A percentile compares a stretch with the other conserved stretches of the same genome.
These are phyloP conservation scores for Rhingia rostrata DNA, from an alignment of 2,888 invertebrate genomes.

Conservation along the genomic window DNA sequence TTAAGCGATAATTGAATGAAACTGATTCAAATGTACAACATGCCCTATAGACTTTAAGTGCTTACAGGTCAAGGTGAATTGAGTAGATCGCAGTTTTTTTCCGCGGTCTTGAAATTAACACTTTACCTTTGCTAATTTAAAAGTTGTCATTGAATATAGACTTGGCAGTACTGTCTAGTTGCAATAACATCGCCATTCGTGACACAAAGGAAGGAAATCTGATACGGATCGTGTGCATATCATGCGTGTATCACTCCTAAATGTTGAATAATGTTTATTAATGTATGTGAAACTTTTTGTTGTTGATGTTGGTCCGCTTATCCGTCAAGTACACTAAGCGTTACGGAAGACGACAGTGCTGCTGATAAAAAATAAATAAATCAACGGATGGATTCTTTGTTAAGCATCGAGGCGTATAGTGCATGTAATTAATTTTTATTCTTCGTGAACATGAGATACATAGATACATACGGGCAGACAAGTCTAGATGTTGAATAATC, in stretches of 20 bases:
- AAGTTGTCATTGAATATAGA: constrained; percentile 14
- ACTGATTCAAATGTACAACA: neutral
- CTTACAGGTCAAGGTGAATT: constrained; percentile 51
- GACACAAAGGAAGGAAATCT: constrained; percentile 31
- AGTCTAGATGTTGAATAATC: constrained; percentile 18
- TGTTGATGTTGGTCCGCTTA: constrained; percentile 12
- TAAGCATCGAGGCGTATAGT: constrained; percentile 10
- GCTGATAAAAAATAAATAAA: constrained; percentile 25
- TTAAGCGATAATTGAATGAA: constrained; percentile 14
- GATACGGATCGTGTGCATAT: constrained; percentile 31
- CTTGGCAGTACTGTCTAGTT: neutral
- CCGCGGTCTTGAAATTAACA: constrained; percentile 20
- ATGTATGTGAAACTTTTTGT: constrained; percentile 25
- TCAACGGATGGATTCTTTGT: constrained; percentile 37
- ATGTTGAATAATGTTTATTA: constrained; percentile 23
- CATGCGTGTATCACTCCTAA: constrained; percentile 24
- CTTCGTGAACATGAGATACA: constrained; percentile 17
- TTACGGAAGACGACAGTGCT: neutral
- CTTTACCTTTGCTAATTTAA: constrained; percentile 3
- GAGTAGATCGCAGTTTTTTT: neutral
- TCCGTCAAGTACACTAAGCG: neutral
- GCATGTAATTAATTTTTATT: constrained; percentile 2
- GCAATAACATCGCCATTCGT: neutral
- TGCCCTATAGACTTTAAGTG: neutral
- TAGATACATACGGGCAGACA: neutral